phyloP scores from a whole-genome alignment of 2,888 invertebrate genomes.

The Mellilla xanthometata region DNA sequence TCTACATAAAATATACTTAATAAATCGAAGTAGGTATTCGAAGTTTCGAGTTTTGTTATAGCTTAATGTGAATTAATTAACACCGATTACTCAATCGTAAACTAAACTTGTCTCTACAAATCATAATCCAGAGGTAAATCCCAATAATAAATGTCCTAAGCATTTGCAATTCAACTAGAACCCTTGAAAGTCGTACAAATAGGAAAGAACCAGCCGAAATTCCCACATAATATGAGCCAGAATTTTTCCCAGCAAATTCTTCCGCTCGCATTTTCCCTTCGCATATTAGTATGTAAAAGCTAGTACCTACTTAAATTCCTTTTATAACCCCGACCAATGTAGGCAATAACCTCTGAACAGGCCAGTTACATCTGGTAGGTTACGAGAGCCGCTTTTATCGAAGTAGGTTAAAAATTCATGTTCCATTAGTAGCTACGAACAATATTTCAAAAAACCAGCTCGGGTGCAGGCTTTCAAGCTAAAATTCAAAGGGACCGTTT shows the following conservation, averaged over 20 bases:
- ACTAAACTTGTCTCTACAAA: no score
- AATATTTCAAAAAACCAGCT: constrained; percentile 53
- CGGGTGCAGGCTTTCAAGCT: constrained; percentile 47
- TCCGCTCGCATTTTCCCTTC: constrained; percentile 3
- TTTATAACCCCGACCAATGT: constrained; percentile 22
- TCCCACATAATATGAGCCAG: constrained; percentile 1
- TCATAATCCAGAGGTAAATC: no score
- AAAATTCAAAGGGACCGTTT: constrained; percentile 50
- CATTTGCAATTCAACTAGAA: neutral
- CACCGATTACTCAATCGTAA: no score
- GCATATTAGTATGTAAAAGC: constrained; percentile 7
- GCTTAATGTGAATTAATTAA: no score
- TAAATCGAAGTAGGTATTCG: no score
- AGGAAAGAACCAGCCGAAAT: neutral
- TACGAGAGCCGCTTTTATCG: constrained; percentile 32
- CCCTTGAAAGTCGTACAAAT: neutral
- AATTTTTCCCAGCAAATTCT: constrained; percentile 5
- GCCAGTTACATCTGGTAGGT: constrained; percentile 21
- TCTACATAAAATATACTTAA: no score
- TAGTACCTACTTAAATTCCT: constrained; percentile 2
- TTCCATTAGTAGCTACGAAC: constrained; percentile 45
- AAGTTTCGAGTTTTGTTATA: no score
- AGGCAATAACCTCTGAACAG: constrained; percentile 20
- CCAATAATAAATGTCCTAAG: no score
- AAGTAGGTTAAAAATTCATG: constrained; percentile 49